phyloP scores from a whole-genome alignment of 2,888 invertebrate species.

The Mythimna albipuncta region DNA sequence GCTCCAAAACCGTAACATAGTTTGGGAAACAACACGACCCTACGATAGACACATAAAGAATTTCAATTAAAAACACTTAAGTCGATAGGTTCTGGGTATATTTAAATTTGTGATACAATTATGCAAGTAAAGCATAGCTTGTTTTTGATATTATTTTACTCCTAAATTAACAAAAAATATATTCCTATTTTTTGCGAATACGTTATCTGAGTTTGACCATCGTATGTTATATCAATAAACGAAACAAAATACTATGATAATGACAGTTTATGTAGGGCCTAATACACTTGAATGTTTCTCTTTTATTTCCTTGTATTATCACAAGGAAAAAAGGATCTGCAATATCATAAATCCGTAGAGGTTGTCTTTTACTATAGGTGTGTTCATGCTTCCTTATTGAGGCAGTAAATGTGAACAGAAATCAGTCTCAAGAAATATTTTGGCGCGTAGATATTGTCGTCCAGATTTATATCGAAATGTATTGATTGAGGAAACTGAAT shows the following conservation, averaged over 20 bases:
- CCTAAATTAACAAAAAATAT: background rate
- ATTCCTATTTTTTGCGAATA: background rate
- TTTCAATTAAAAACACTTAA: background rate
- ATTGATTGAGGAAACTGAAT: slow-evolving; percentile 26
- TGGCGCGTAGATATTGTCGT: slow-evolving; percentile 1
- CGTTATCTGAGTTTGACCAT: background rate
- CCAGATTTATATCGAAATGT: slow-evolving; percentile 18
- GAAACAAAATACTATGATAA: slow-evolving; percentile 8
- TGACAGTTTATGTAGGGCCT: slow-evolving; percentile 4
- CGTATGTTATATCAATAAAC: background rate
- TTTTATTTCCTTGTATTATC: slow-evolving; percentile 34
- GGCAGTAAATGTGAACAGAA: slow-evolving; percentile 38
- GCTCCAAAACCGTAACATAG: background rate
- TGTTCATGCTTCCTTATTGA: slow-evolving; percentile 24
- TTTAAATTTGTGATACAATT: background rate
- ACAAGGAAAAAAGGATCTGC: slow-evolving; percentile 36
- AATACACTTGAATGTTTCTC: slow-evolving; percentile 33
- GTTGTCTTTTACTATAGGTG: slow-evolving; percentile 16
- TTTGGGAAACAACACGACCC: too few species aligned
- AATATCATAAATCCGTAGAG: slow-evolving; percentile 55
- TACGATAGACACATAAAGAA: background rate
- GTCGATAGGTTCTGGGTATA: background rate
- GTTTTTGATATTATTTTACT: background rate
- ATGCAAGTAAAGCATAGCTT: background rate
- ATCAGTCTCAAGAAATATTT: slow-evolving; percentile 22